Base-by-base conservation (phyloP, 2,113 vertebrate genomes). In the Plectropomus leopardus region DNA sequence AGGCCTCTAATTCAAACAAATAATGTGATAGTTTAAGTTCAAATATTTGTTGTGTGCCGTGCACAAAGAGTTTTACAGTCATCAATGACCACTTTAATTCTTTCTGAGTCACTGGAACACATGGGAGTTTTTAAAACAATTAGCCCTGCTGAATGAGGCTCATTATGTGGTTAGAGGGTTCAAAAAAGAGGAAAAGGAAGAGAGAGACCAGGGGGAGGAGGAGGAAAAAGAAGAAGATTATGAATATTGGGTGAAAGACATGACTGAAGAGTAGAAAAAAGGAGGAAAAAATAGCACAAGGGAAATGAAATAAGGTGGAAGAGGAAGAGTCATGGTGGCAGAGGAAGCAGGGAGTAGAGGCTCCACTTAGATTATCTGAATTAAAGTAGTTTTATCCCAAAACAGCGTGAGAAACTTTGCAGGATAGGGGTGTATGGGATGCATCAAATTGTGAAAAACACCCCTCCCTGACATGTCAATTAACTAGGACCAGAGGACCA, bases 71-170 rank as follows among this genome's bases (percentile, higher is more conserved):
- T 48, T 65, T 78, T 8, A 7, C 13, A 6, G 23, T 73, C 54
- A 80, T 78, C 60, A 64, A 51, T 36, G 67, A 30, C 54, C 23
- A 9, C 65, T 79, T 78, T 53, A 72, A 74, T 65, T 65, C 44
- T 70, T 47, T 71, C 19, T 58, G 65, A 76, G 42, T 34, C 69
- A 78, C 23, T 36, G 53, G 69, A 84, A 92, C 92, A 94, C 84
- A 92, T 92, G 91, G 91, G 87, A 90, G 83, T 92, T 91, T 93
- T 94, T 91, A 89, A 92, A 87, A 86, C 88, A 93, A 91, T 93
- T 93, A 93, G 76, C 78, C 66, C 36, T 0, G 21, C 78, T 79
- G n/a, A 92, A 92, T 88, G 83, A 82, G 83, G 28, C 36, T 79
- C 79, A 94, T 94, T 92, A 93, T 90, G 89, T 91, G 44, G 89